These are phyloP conservation scores for Misgurnus anguillicaudatus DNA, from an alignment of 2,113 vertebrate species.

Conservation along the genomic window DNA sequence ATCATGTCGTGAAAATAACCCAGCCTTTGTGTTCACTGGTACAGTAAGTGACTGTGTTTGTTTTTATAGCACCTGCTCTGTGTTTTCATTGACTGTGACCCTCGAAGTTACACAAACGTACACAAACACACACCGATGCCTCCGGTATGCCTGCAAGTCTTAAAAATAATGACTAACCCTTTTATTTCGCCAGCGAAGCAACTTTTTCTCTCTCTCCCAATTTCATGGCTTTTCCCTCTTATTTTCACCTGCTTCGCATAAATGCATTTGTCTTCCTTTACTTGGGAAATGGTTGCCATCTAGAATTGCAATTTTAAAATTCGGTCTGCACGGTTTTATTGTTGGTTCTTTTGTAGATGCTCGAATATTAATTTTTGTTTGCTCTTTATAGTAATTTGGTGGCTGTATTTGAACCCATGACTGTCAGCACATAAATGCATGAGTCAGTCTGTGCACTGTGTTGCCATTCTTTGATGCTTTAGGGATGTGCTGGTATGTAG, in stretches of 20 bases:
- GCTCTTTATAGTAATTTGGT: background rate
- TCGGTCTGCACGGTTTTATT: background rate
- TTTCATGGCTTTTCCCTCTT: slow-evolving; percentile 71
- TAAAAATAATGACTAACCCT: slow-evolving; percentile 63
- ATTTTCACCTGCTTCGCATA: slow-evolving; percentile 75
- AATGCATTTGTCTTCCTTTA: slow-evolving; percentile 35
- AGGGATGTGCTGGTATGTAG: slow-evolving; percentile 57
- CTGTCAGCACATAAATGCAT: slow-evolving; percentile 28
- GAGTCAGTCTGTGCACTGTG: background rate
- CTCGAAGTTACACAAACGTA: slow-evolving; percentile 4
- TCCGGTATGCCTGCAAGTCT: slow-evolving; percentile 53
- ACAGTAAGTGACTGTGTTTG: slow-evolving; percentile 59
- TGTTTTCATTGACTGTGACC: slow-evolving; percentile 13
- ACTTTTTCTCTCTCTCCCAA: slow-evolving; percentile 65
- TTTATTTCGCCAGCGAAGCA: slow-evolving; percentile 69
- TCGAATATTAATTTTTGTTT: background rate
- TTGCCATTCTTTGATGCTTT: slow-evolving; percentile 22
- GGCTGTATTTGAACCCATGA: slow-evolving; percentile 15
- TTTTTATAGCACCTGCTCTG: slow-evolving; percentile 19
- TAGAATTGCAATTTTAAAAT: background rate
- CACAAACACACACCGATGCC: slow-evolving; percentile 26
- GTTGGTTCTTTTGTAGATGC: slow-evolving; percentile 33
- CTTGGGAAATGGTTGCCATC: slow-evolving; percentile 33
- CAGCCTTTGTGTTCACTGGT: slow-evolving; percentile 56
- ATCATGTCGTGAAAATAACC: background rate